These are phyloP conservation scores for Periplaneta americana DNA, from an alignment of 1,140 invertebrate species.

Conservation along the genomic window DNA sequence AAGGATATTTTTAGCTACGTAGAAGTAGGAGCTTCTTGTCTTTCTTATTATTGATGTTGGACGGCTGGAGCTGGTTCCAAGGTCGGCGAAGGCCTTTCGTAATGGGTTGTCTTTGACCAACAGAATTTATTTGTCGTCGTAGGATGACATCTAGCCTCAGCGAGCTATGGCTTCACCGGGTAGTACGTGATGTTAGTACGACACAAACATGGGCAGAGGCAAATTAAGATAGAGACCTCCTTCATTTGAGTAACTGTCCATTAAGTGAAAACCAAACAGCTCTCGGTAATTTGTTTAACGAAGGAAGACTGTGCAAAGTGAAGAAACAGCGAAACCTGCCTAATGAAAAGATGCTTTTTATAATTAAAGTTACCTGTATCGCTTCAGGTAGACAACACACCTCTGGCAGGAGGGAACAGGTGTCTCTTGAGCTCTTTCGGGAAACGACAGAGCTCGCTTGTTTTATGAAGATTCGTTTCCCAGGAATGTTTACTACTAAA, in stretches of 20 bases:
- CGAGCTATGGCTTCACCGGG: not conserved
- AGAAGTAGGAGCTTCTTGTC: too few species aligned
- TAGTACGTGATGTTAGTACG: not conserved
- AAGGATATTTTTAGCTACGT: too few species aligned
- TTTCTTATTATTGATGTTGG: too few species aligned
- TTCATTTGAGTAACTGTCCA: not conserved
- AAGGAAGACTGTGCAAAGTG: not conserved
- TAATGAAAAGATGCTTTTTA: not conserved
- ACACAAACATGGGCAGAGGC: not conserved
- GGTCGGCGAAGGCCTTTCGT: not conserved
- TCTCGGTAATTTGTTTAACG: slow-evolving; percentile 2
- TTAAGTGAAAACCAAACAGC: slow-evolving; percentile 1
- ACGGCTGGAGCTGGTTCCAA: not conserved
- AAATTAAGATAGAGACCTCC: not conserved
- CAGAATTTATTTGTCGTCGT: not conserved
- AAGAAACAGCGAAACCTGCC: not conserved
- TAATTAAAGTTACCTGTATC: not conserved
- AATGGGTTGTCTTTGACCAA: not conserved
- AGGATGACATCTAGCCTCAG: not conserved
- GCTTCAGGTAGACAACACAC: too few species aligned
- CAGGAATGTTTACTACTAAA: too few species aligned
- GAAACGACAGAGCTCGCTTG: too few species aligned
- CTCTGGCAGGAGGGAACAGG: too few species aligned
- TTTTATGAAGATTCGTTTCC: too few species aligned
- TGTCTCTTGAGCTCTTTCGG: too few species aligned